Base-by-base conservation (phyloP, 2,888 invertebrate species). In the Sesia apiformis region DNA sequence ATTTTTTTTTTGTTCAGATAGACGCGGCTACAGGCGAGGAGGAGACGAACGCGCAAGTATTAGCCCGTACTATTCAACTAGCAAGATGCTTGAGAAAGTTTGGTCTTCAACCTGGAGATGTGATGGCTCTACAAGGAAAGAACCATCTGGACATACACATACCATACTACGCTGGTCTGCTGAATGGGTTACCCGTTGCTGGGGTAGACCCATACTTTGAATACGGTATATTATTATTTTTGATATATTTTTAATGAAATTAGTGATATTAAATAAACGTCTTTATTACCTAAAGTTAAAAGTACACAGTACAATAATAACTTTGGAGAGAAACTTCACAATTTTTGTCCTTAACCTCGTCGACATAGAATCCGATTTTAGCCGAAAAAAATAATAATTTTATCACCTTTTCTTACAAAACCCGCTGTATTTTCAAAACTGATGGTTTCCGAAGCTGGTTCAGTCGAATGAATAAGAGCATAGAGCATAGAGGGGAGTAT, bases 61-160 rank as follows among this genome's bases (percentile, higher is more conserved):
- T 84, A 0, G 58, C 62, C 0, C 74, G 85, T 0, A 74, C 80
- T 0, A 63, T 81, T 5, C 68, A 65, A 1, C 55, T 87, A 4
- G 81, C 84, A 0, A 65, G 62, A 58, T 68, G 78, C 38, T 57
- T 86, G 4, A 67, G 76, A 4, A 66, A 60, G 3, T 61, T 71
- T 0, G 81, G 83, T 0, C 57, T 75, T 3, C 60, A 63, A 4
- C 78, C 82, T 0, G 86, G 85, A 1, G 83, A 84, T 46, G 74
- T 82, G 0, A 50, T 86, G 39, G 78, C 79, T 3, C 55, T 86
- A 4, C 72, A 78, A 0, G 87, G 85, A 0, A 67, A 59, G 43
- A 85, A 86, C 57, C 84, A 87, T 52, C 58, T 85, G 5, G 76
- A 86, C 49, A 57, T 84, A 0, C 73, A 77, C 53, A 78, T 86